Base-by-base conservation (phyloP, 2,797 vertebrate genomes). In the Tympanoctomys barrerae region DNA sequence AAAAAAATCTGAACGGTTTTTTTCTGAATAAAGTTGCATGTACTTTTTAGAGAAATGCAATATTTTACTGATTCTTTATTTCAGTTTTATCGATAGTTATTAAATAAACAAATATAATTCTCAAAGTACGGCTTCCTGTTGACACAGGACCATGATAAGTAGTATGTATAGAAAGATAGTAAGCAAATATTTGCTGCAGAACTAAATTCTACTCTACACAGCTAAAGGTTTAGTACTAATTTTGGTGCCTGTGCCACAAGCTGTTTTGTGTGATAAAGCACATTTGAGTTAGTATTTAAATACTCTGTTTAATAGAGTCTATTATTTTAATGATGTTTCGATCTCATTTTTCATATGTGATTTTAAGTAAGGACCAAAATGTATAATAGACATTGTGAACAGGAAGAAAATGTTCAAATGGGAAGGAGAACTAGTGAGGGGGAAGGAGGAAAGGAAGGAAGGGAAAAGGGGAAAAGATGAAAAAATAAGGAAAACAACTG, bases 1-100 rank as follows among this genome's bases (percentile, higher is more conserved):
- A 75, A 91, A 39, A 96, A 87, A 82, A 49, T n/a, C 66, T 87
- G 84, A 87, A 61, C 71, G 18, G 18, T n/a, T 87, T 91, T 39
- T 77, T 57, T 91, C 61, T 52, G 16, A 36, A 75, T 68, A 70
- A 89, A 82, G 13, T 5, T 84, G 33, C 16, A 66, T 46, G 16
- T 88, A 19, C 19, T 91, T 84, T 81, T 84, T 81, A 81, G 10
- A 93, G 46, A 93, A 73, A 2, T 10, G 5, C 22, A 80, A 46
- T 61, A 12, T 7, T 61, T 93, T 70, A 80, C 14, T 9, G 3
- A 79, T 86, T 91, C 54, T 61, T 71, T 78, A 64, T 64, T 88
- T 89, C n/a, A 86, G 59, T 52, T 92, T 94, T 82, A 96, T 92
- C 80, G 31, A 49, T 59, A 61, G 64, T 52, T 87, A 94, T 73